phyloP scores from a whole-genome alignment of 2,797 vertebrate genomes.

The Arvicola amphibius region DNA sequence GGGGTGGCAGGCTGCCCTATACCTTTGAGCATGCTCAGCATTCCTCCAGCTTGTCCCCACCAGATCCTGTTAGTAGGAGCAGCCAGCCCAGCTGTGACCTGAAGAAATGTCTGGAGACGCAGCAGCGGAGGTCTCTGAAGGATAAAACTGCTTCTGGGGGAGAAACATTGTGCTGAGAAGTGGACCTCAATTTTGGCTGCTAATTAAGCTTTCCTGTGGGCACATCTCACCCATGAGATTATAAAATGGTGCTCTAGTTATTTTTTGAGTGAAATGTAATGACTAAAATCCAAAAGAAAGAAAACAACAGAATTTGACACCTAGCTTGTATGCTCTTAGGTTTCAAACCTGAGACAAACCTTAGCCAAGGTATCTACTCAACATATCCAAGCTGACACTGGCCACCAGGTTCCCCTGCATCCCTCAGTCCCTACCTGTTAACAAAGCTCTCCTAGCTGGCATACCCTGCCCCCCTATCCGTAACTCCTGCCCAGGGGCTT shows the following conservation, averaged over 20 bases:
- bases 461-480: not conserved
- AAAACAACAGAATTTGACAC: not conserved
- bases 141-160: not conserved
- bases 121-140: not conserved
- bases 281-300: not conserved
- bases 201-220: constrained; percentile 36
- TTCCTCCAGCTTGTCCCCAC: not conserved
- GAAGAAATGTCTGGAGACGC: not conserved
- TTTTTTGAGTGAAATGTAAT: not conserved
- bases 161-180: not conserved
- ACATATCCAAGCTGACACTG: not conserved
- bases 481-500: not conserved
- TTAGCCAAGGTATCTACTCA: not conserved
- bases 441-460: not conserved
- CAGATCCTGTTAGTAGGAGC: not conserved
- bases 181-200: not conserved
- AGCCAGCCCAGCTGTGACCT: not conserved
- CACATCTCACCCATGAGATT: not conserved
- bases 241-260: not conserved
- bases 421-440: not conserved
- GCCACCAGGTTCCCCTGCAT: not conserved
- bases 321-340: not conserved
- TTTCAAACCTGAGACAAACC: not conserved
- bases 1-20: too few relatives aligned
- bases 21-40: not conserved